Base-by-base conservation (phyloP, 2,888 invertebrate genomes). In the Troides helena region DNA sequence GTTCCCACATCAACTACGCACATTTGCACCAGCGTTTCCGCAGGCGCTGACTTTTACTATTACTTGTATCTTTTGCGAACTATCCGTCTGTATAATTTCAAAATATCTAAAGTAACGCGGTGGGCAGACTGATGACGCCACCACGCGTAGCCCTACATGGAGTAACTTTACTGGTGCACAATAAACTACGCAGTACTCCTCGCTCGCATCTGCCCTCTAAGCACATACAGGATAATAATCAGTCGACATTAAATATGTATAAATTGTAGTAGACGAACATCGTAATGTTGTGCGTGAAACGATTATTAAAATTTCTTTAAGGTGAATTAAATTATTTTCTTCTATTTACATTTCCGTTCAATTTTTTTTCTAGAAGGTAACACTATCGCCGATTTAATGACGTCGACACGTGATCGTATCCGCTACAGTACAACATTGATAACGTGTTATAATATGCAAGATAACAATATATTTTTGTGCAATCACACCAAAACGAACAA, bases 1-100 rank as follows among this genome's bases (percentile, higher is more conserved):
- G 77, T 75, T 77, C 78, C 78, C 78, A 74, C 77, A 72, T 75
- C 75, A 71, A 75, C 67, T 69, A 69, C 67, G 69, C 73, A 72
- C 69, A 71, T 64, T 71, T 72, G 73, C 76, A 73, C 63, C 56
- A n/a, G 60, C 65, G 63, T 65, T 61, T 36, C 66, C 65, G 62
- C 68, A 73, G 72, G 72, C 71, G 72, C 62, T 25, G 14, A 1
- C 23, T 39, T 56, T 62, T 59, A 62, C 50, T 66, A 59, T 63
- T 30, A 30, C 30, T 30, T 30, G 30, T 30, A 30, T 5, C 30
- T 30, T 30, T 30, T 30, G 30, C 30, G 30, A 30, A 65, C 59
- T 64, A 23, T 66, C 36, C 53, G 67, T 30, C 30, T 30, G 30
- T 30, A 61, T 70, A 67, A 50, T 56, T 69, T 67, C 63, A 65